phyloP scores from a whole-genome alignment of 2,888 invertebrate genomes.

The Leistus spinibarbis region DNA sequence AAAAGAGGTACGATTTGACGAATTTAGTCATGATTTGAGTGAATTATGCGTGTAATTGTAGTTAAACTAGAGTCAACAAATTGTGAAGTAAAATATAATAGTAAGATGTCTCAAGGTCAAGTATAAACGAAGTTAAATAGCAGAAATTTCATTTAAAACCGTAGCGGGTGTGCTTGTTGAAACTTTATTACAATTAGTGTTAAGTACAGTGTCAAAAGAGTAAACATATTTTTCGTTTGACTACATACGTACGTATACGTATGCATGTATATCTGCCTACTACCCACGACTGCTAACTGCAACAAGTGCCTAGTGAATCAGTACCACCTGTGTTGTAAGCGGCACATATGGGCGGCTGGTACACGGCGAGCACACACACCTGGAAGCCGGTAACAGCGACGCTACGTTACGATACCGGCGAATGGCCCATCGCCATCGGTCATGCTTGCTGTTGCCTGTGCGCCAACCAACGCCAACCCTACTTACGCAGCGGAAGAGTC shows the following conservation, averaged over 20 bases:
- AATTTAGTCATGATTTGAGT: not conserved
- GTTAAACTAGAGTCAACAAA: not conserved
- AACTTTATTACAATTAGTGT: conserved; percentile 28
- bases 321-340: conserved; percentile 20
- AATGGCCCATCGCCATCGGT: conserved; percentile 2
- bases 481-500: not conserved
- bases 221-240: conserved; percentile 31
- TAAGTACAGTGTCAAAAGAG: conserved; percentile 18
- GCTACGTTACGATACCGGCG: conserved; percentile 2
- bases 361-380: conserved; percentile 7
- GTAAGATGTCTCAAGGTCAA: not conserved
- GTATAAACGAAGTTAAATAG: not conserved
- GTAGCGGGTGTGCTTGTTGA: not conserved
- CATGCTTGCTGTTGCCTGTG: not conserved
- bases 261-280: not conserved
- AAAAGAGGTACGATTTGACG: not conserved
- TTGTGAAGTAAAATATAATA: too few relatives aligned
- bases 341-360: conserved; percentile 6
- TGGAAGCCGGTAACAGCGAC: conserved; percentile 11
- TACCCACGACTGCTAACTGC: too few relatives aligned
- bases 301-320: conserved; percentile 26
- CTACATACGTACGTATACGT: not conserved
- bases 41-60: not conserved
- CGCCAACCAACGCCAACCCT: conserved; percentile 13
- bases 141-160: not conserved